Percentiles rank a stretch among this genome's conserved stretches.
Conservation (phyloP, 2,113 vertebrate genomes). For the Seriola aureovittata region DNA sequence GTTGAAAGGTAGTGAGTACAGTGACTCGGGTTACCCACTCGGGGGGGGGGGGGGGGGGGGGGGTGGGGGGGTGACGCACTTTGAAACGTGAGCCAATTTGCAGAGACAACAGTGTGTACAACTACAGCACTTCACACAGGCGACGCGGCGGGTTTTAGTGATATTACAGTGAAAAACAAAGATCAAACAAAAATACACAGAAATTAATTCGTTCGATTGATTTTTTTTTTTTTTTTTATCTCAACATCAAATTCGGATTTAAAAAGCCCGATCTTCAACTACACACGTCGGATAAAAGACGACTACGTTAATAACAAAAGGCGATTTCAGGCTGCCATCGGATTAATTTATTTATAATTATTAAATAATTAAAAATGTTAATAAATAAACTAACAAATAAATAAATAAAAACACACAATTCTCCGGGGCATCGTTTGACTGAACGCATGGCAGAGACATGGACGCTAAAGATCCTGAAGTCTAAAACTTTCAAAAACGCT, state of each 20-base stretch:
- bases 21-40: conserved; percentile 57
- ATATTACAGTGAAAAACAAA: neutral
- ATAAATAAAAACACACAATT: neutral
- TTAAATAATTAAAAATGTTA: neutral
- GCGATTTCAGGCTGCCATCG: neutral
- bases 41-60: too few relatives aligned
- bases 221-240: too few relatives aligned
- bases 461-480: neutral
- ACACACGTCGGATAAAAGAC: too few relatives aligned
- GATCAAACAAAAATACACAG: too few relatives aligned
- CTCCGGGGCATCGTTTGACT: neutral
- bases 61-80: conserved; percentile 5
- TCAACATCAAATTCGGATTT: too few relatives aligned
- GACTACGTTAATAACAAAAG: too few relatives aligned
- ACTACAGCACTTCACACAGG: neutral
- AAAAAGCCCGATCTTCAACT: too few relatives aligned
- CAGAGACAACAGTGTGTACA: conserved; percentile 20
- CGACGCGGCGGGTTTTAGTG: neutral
- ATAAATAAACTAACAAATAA: too few relatives aligned
- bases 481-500: neutral
- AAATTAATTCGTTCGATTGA: too few relatives aligned
- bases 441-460: neutral
- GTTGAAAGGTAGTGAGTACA: conserved; percentile 38
- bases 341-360: neutral
- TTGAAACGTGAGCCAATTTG: conserved; percentile 48